Evolutionary conservation across 2,113 vertebrate genomes (phyloP).

Genomic region (Muntiacus muntjak): DNA sequence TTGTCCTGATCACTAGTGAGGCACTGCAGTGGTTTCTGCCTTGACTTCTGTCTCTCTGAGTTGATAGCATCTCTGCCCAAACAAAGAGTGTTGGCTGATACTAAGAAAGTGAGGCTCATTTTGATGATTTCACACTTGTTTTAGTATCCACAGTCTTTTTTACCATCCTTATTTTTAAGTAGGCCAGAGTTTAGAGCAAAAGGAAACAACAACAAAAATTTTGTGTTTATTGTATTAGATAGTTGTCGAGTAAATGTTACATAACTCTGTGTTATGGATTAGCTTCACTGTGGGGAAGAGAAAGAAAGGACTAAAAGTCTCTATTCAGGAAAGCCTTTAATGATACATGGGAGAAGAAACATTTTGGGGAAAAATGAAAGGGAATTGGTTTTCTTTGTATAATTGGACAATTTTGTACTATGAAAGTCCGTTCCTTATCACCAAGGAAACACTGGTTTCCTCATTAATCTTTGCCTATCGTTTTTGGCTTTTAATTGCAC

Average conservation of each 20-base stretch:
- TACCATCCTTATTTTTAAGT: not conserved
- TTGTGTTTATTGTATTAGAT: not conserved
- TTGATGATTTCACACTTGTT: not conserved
- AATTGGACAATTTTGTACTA: conserved; percentile 12
- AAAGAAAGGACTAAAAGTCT: not conserved
- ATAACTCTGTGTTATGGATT: conserved; percentile 31
- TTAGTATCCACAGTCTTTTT: not conserved
- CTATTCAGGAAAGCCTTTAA: conserved; percentile 28
- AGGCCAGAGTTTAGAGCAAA: not conserved
- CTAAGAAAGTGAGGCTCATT: not conserved
- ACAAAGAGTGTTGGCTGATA: not conserved
- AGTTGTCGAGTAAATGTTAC: conserved; percentile 45
- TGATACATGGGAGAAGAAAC: conserved; percentile 23
- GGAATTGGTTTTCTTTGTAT: conserved; percentile 33
- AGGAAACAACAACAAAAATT: not conserved
- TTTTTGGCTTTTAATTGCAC: conserved; percentile 20
- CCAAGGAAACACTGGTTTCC: not conserved
- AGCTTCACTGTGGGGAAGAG: not conserved
- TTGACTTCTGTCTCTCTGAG: conserved; percentile 39
- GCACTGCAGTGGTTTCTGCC: not conserved
- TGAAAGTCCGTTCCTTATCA: conserved; percentile 17
- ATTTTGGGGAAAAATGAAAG: not conserved
- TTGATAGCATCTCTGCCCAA: not conserved
- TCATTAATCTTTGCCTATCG: not conserved
- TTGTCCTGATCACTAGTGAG: conserved; percentile 61